Conservation (phyloP, 2,888 invertebrate species). For the Tenthredo notha region DNA sequence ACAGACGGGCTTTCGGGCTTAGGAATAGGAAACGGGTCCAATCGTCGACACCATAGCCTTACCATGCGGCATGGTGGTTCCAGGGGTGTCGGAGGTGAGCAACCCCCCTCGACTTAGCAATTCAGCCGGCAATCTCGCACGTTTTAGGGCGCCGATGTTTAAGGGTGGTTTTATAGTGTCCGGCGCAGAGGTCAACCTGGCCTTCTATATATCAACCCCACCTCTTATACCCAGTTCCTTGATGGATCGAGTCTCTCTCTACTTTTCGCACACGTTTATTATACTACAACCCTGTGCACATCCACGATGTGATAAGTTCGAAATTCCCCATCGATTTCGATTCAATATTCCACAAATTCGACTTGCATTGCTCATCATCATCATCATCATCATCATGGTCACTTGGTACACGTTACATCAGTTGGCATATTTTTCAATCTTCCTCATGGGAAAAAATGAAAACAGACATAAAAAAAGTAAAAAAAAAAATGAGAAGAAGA, state of each 20-base stretch:
- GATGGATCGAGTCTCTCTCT: slow-evolving; percentile 66
- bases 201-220: slow-evolving; percentile 71
- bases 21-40: not conserved
- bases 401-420: not conserved
- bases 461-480: not conserved
- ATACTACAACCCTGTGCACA: not conserved
- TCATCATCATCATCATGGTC: too few relatives aligned
- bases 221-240: slow-evolving; percentile 60
- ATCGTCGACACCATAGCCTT: not conserved
- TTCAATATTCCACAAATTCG: not conserved
- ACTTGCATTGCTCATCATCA: not conserved
- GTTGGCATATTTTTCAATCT: not conserved
- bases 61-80: not conserved
- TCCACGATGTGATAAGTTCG: not conserved
- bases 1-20: not conserved
- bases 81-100: not conserved
- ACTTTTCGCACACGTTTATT: slow-evolving; percentile 48
- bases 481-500: not conserved
- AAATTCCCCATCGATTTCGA: not conserved
- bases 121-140: slow-evolving; percentile 65
- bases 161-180: slow-evolving; percentile 75
- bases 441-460: not conserved
- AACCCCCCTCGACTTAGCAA: slow-evolving; percentile 61
- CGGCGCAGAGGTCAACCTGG: slow-evolving; percentile 74
- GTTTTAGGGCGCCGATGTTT: slow-evolving; percentile 70